Evolutionary conservation across 2,113 vertebrate genomes (phyloP), one percentile per base, ranked within the genome.

Genomic region (Haplotaxodon microlepis): DNA sequence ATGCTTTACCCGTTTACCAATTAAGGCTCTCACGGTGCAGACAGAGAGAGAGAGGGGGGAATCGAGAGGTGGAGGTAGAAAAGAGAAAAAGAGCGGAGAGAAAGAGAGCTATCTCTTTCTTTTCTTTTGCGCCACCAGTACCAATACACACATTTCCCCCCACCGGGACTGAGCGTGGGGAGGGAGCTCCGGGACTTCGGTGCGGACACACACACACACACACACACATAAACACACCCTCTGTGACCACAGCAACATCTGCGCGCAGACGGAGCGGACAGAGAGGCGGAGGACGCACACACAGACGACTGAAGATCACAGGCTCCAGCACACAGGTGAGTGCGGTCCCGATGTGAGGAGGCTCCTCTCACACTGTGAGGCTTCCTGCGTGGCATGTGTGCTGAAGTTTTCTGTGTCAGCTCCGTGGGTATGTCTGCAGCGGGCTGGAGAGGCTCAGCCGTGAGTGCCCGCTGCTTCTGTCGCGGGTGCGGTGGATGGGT

Each of bases 1-100:
- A 54, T 66, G 71, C 82, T 89, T 86, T 53, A 90, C 40, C 86
- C 88, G 83, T 92, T 95, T 94, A 96, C 93, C 95, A 95, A 96
- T 96, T 96, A 96, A 96, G 94, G 94, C 85, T 89, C 87, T 93
- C 83, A 11, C 47, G 61, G 86, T 81, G 86, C 73, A 71, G 71
- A 50, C 71, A 84, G 78, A 83, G 83, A 73, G 83, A 73, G 83
- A 79, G 71, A 31, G 82, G 71, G 69, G 76, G 40, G 36, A 13
- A 29, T 50, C 42, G 47, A 86, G 78, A 80, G 34, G 84, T 82
- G 31, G 92, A 93, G 92, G 90, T 91, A 93, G 94, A 94, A 89
- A 95, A 94, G 91, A 86, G 84, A 84, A 54, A 90, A 34, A 61
- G 45, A 85, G 84, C 53, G 50, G 85, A 88, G 86, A 92, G 89